These are phyloP conservation scores for Chionodraco myersi DNA, from an alignment of 2,113 vertebrate species.

Conservation along the genomic window DNA sequence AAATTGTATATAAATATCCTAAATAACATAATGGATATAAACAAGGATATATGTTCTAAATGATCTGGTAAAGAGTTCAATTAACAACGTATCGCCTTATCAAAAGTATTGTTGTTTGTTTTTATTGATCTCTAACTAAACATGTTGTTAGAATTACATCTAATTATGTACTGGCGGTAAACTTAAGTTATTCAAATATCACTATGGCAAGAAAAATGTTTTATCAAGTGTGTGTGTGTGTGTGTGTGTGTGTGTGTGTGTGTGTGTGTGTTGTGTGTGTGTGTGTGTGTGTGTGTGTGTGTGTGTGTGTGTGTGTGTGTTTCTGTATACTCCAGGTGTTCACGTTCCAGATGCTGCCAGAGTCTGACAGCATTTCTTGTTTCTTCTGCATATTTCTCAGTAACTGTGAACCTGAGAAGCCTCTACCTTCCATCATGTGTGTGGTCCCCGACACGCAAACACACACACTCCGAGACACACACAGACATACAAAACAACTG, in stretches of 20 bases:
- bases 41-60: not conserved
- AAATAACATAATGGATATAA: not conserved
- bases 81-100: not conserved
- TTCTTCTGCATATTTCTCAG: conserved; percentile 65
- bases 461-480: conserved; percentile 37
- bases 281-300: not conserved
- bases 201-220: not conserved
- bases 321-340: conserved; percentile 1
- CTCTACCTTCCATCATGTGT: conserved; percentile 25
- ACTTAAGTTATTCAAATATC: conserved; percentile 1
- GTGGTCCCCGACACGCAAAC: conserved; percentile 20
- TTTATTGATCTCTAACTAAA: conserved; percentile 31
- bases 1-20: too few species aligned
- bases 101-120: not conserved
- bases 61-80: not conserved
- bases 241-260: not conserved
- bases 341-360: conserved; percentile 39
- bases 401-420: conserved; percentile 18
- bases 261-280: too few species aligned
- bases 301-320: conserved; percentile 14
- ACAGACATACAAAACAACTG: conserved; percentile 20
- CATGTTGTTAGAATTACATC: conserved; percentile 27
- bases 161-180: not conserved
- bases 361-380: conserved; percentile 59
- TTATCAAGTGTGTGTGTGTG: conserved; percentile 10